Conservation (phyloP, 1,140 invertebrate genomes). For the Drosophila rufa region DNA sequence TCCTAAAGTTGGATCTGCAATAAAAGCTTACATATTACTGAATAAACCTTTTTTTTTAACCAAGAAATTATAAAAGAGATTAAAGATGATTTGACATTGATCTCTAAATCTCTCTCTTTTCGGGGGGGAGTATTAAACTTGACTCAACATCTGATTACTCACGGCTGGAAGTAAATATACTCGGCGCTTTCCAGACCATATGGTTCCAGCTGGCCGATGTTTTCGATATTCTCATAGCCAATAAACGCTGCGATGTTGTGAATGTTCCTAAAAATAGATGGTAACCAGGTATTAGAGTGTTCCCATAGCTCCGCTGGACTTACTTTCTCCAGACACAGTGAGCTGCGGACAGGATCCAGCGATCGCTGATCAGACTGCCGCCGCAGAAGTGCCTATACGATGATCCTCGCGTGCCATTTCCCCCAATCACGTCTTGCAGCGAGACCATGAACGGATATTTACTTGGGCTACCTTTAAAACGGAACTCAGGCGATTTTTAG, state of each 20-base stretch:
- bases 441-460: conserved; percentile 79
- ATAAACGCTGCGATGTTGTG: conserved; percentile 65
- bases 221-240: conserved; percentile 69
- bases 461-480: conserved; percentile 41
- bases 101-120: conserved; percentile 1
- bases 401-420: conserved; percentile 10
- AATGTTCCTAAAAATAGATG: conserved; percentile 49
- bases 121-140: conserved; percentile 44
- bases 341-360: conserved; percentile 74
- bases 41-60: too few species aligned
- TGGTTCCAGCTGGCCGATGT: conserved; percentile 48
- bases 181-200: conserved; percentile 65
- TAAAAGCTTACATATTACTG: too few species aligned
- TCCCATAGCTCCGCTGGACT: neutral
- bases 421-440: conserved; percentile 52
- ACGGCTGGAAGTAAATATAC: conserved; percentile 82
- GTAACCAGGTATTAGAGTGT: neutral
- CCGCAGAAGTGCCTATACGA: conserved; percentile 73
- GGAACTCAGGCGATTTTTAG: conserved; percentile 10
- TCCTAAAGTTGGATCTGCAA: conserved; percentile 71
- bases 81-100: neutral
- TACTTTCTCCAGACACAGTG: conserved; percentile 79
- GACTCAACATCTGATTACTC: conserved; percentile 42
- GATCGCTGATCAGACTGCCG: conserved; percentile 69
- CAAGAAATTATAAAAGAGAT: too few species aligned